phyloP scores from a whole-genome alignment of 2,888 invertebrate genomes.

The Adelognathus sp. region DNA sequence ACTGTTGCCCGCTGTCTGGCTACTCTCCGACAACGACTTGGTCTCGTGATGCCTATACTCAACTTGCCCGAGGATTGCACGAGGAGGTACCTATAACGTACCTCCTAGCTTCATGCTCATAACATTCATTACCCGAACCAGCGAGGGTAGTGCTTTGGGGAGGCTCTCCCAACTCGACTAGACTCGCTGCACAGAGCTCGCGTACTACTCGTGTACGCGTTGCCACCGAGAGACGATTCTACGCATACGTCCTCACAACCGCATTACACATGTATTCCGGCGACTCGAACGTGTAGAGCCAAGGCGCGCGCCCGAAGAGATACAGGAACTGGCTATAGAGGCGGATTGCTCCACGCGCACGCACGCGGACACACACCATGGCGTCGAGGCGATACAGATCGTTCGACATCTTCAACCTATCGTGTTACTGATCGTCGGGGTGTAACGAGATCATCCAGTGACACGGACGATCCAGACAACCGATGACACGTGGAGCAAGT shows the following conservation, averaged over 20 bases:
- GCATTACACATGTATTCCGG: neutral
- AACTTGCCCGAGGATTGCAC: constrained; percentile 24
- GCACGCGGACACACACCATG: neutral
- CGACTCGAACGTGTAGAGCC: neutral
- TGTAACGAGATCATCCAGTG: constrained; percentile 68
- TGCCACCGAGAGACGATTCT: constrained; percentile 13
- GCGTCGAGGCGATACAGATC: constrained; percentile 48
- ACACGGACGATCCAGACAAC: neutral
- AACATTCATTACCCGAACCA: constrained; percentile 67
- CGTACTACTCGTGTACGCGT: constrained; percentile 15
- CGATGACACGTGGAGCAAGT: neutral
- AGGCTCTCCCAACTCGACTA: constrained; percentile 24
- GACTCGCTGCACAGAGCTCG: constrained; percentile 19
- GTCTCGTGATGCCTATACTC: constrained; percentile 49
- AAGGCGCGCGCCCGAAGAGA: constrained; percentile 19
- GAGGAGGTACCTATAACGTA: constrained; percentile 51
- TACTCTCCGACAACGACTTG: constrained; percentile 9
- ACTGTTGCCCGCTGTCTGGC: constrained; percentile 32
- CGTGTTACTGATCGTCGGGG: constrained; percentile 64
- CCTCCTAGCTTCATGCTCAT: constrained; percentile 58
- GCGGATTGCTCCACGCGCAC: constrained; percentile 29
- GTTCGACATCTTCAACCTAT: constrained; percentile 66
- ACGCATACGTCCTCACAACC: constrained; percentile 1
- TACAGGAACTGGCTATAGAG: constrained; percentile 26
- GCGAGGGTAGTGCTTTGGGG: constrained; percentile 30